Evolutionary conservation across 2,888 invertebrate species (phyloP).

Genomic region (Polymixis flavicincta): DNA sequence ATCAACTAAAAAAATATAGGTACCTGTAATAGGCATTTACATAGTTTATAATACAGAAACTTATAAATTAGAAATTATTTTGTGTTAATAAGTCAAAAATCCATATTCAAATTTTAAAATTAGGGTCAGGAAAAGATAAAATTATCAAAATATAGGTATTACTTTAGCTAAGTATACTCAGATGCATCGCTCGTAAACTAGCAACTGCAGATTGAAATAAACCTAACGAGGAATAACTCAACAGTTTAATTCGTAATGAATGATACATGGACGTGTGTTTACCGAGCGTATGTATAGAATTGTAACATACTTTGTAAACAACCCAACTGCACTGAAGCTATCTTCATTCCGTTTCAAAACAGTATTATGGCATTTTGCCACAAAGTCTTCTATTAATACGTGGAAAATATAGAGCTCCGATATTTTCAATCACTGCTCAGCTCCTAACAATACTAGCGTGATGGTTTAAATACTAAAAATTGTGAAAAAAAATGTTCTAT

Average conservation of each 20-base stretch:
- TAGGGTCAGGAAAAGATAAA: no score
- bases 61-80: no score
- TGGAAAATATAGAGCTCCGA: background rate
- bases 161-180: background rate
- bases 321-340: conserved; percentile 24
- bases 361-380: conserved; percentile 50
- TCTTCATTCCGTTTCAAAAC: conserved; percentile 42
- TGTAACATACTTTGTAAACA: conserved; percentile 44
- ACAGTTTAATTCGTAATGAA: conserved; percentile 25
- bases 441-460: background rate
- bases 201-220: conserved; percentile 15
- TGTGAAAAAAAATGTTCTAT: background rate
- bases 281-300: conserved; percentile 6
- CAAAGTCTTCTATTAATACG: conserved; percentile 46
- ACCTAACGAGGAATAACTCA: conserved; percentile 22
- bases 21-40: no score
- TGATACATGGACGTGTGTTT: conserved; percentile 25
- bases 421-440: conserved; percentile 30
- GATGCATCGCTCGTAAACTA: conserved; percentile 17
- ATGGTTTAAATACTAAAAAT: background rate
- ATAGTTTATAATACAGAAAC: no score
- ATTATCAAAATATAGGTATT: background rate
- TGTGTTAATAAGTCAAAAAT: no score
- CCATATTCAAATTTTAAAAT: no score
- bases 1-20: no score